These are phyloP conservation scores for Bicyclus anynana DNA, from an alignment of 1,140 invertebrate species.

Conservation along the genomic window DNA sequence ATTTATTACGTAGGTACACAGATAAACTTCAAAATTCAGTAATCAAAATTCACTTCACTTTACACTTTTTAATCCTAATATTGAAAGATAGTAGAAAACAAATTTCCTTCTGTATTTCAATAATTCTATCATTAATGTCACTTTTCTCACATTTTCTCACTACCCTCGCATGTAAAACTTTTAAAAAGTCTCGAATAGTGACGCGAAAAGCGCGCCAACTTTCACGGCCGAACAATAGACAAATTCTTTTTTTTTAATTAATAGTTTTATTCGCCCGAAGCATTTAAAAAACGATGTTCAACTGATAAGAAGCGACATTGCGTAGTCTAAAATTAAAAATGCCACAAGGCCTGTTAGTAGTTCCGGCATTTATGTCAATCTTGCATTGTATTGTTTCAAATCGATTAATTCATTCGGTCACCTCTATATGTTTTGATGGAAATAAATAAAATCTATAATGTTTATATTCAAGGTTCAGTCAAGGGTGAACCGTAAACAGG, in stretches of 20 bases:
- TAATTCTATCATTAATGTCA: too few relatives aligned
- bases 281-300: neutral
- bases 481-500: too few relatives aligned
- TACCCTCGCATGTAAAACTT: too few relatives aligned
- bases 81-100: too few relatives aligned
- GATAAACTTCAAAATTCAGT: too few relatives aligned
- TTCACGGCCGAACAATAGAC: neutral
- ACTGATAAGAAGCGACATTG: conserved; percentile 7
- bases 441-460: too few relatives aligned
- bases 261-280: neutral
- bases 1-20: too few relatives aligned
- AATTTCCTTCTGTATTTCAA: too few relatives aligned
- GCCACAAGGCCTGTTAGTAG: conserved; percentile 2
- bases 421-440: too few relatives aligned
- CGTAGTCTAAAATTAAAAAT: conserved; percentile 17
- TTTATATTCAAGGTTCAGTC: too few relatives aligned
- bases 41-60: neutral
- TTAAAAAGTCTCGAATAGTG: neutral
- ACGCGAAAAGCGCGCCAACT: neutral
- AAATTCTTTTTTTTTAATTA: neutral
- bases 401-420: neutral
- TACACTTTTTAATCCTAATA: neutral
- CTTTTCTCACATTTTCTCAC: too few relatives aligned
- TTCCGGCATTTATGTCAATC: conserved; percentile 11
- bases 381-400: conserved; percentile 14